Percentiles rank a stretch among this genome's conserved stretches.
These are phyloP conservation scores for Zapornia atra DNA, from an alignment of 2,113 vertebrate species.

Conservation along the genomic window DNA sequence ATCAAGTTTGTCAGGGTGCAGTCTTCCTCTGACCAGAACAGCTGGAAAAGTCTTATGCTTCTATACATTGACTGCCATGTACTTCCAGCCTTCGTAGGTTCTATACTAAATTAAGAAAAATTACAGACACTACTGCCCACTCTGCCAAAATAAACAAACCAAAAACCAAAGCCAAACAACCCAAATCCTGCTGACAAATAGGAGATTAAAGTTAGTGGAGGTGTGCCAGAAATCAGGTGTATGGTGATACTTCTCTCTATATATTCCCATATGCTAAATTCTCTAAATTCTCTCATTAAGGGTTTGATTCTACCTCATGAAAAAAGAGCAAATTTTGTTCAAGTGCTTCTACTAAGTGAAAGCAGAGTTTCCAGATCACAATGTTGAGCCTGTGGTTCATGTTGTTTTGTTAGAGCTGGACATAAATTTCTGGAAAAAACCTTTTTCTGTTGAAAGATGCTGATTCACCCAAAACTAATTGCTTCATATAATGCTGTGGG, in stretches of 20 bases:
- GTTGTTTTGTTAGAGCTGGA: neutral
- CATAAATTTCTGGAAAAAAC: neutral
- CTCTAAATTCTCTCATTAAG: neutral
- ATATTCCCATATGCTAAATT: neutral
- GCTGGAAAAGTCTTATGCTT: neutral
- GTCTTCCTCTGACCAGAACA: neutral
- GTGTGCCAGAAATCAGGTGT: neutral
- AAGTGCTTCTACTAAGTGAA: neutral
- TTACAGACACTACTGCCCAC: neutral
- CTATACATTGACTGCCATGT: neutral
- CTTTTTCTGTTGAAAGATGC: neutral
- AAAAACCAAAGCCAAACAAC: no score
- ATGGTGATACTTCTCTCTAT: neutral
- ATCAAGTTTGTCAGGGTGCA: neutral
- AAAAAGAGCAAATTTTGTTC: neutral
- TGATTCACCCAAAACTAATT: neutral
- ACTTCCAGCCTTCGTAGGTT: neutral
- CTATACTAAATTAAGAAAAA: neutral
- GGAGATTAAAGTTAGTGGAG: neutral
- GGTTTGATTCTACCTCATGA: neutral
- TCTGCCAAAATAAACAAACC: neutral
- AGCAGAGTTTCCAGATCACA: neutral
- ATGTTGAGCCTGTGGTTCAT: neutral
- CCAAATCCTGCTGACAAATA: neutral
- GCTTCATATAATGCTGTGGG: neutral